Percentiles rank a stretch among this genome's conserved stretches.
Conservation (phyloP, 2,113 vertebrate species). For the Xenopus laevis region DNA sequence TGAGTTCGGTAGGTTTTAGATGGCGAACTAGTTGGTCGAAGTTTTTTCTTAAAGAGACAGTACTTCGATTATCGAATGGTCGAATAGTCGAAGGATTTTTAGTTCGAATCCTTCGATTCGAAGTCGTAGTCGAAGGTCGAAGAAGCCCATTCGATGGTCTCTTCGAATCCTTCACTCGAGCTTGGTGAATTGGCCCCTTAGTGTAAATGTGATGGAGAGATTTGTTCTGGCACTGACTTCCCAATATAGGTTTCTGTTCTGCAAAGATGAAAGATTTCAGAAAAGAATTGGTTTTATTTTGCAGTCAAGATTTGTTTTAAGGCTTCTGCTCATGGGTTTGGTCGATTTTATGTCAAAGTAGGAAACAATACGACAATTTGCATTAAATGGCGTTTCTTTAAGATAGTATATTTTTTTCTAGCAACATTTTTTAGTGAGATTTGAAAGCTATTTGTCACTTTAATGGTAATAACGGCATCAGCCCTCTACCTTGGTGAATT, state of each 20-base stretch:
- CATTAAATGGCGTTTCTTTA: slow-evolving; percentile 32
- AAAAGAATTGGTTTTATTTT: slow-evolving; percentile 19
- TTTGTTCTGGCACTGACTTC: not conserved
- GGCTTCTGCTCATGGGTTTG: slow-evolving; percentile 2
- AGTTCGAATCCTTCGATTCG: no score
- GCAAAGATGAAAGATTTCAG: not conserved
- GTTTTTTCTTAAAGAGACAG: no score
- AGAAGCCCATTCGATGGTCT: no score
- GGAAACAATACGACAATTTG: slow-evolving; percentile 22
- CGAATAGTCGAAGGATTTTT: no score
- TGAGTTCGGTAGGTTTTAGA: no score
- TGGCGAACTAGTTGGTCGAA: no score
- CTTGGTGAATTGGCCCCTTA: no score
- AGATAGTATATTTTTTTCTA: not conserved
- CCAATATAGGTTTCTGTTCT: slow-evolving; percentile 6
- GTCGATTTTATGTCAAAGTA: slow-evolving; percentile 33
- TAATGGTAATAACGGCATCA: slow-evolving; percentile 52
- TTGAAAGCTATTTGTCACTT: slow-evolving; percentile 55
- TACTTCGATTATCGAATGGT: no score
- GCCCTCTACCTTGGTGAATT: slow-evolving; percentile 34
- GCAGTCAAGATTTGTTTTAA: slow-evolving; percentile 10
- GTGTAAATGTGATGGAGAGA: not conserved
- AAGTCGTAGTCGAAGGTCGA: no score
- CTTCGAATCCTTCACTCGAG: no score
- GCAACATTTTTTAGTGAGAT: slow-evolving; percentile 51